Conservation (phyloP, 1,140 invertebrate species). For the Manduca sexta region DNA sequence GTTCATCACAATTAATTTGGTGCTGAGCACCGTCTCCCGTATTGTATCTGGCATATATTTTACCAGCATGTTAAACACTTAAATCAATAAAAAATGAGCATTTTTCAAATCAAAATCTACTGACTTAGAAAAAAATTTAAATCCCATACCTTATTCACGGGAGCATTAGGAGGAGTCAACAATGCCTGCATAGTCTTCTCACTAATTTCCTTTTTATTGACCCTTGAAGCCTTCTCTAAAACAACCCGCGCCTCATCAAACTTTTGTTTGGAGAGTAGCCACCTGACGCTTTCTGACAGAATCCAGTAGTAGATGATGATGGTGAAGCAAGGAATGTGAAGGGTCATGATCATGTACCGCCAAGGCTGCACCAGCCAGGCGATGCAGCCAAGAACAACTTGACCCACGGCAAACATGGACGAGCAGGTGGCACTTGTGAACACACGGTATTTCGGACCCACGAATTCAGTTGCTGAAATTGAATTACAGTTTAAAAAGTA, state of each 20-base stretch:
- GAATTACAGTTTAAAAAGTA: no score
- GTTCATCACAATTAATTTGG: no score
- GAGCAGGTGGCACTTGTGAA: conserved; percentile 80
- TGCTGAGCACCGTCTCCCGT: no score
- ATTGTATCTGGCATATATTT: no score
- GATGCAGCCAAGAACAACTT: conserved; percentile 77
- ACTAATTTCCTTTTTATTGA: conserved; percentile 77
- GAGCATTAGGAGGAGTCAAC: conserved; percentile 23
- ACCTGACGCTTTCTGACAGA: conserved; percentile 79
- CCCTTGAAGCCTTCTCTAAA: conserved; percentile 76
- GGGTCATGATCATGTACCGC: conserved; percentile 78
- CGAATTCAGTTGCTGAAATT: conserved; percentile 82
- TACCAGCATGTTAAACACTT: no score
- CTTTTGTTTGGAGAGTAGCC: conserved; percentile 81
- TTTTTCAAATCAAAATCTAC: not conserved
- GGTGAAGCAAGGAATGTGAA: conserved; percentile 79
- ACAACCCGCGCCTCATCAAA: conserved; percentile 77
- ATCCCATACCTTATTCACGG: not conserved
- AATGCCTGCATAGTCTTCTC: conserved; percentile 67
- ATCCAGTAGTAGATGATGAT: conserved; percentile 77
- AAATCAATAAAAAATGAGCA: not conserved
- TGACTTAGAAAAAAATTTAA: not conserved
- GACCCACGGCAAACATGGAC: conserved; percentile 82
- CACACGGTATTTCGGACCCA: conserved; percentile 78
- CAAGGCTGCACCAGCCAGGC: conserved; percentile 82